Evolutionary conservation across 2,113 vertebrate genomes (phyloP), one percentile per base, ranked within the genome.

Genomic region (Malaclemys terrapin): DNA sequence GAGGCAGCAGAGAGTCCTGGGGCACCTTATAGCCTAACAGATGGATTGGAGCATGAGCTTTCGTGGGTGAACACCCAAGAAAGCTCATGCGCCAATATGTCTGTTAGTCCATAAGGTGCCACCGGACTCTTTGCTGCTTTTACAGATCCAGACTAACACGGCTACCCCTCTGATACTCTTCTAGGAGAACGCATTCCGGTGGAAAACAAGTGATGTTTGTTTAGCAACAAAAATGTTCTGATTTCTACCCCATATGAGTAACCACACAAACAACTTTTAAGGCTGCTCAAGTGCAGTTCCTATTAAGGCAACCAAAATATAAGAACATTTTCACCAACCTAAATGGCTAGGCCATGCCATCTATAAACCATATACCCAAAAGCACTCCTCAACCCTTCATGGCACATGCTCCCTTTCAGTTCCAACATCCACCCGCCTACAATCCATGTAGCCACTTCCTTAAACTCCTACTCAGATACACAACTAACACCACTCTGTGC

Each of bases 301-400:
- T 22, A 31, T 54, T 19, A n/a, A 27, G 38, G 42, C 20, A 42
- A 45, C 42, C 38, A 76, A 42, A 42, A n/a, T 38, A 69, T n/a
- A 38, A 35, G 49, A 4, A n/a, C 52, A 20, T 47, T 57, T 25
- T 20, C 90, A 10, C 53, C 65, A 93, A 59, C 25, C 76, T 24
- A 8, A 38, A 45, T 50, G 59, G 17, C 13, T 54, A 62, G 54
- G 84, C 57, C 42, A 11, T 38, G 10, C 5, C 19, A 78, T 10
- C 42, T 78, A 25, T 78, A 29, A 27, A 78, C 38, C 75, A 2
- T 38, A 38, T 0, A 0, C 29, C 24, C 1, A 0, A 0, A 57
- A 0, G 0, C 57, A 49, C 8, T 75, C 81, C 35, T 62, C 69
- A 8, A 50, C 69, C 31, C 38, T 76, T 65, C 3, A 1, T 52